Evolutionary conservation across 92 coral and sea anemone species (phyloP), one percentile per base, ranked within the genome.

Genomic region (Porites divaricata): DNA sequence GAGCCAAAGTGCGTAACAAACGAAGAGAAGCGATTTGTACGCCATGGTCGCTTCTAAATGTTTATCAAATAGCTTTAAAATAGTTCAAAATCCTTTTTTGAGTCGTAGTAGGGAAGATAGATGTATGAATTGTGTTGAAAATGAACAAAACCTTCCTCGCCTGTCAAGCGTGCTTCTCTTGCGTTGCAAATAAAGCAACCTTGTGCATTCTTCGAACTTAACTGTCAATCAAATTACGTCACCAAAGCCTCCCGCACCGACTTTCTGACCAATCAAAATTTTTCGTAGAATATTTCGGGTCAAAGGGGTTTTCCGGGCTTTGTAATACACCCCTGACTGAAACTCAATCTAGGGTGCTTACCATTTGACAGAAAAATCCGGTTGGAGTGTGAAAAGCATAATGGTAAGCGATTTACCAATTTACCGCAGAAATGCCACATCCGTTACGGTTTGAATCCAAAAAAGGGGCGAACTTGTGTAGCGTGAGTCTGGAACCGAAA

Each of bases 151-250:
- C 50, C 16, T 41, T 9, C 63, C 49, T 22, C 69, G 56, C 63
- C 28, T 70, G 71, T 35, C 61, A 9, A 35, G 68, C 79, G 41
- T 74, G 69, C 52, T 20, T 35, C 26, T 64, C 77, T 16, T 70
- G 63, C 68, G 71, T 64, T 23, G 48, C 59, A 77, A 78, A 90
- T 89, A 77, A 85, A 61, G 76, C 71, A 73, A 23, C 81, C 79
- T 86, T 84, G 61, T 66, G 81, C 84, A 58, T 83, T 78, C 66
- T 48, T 79, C 64, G 23, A 77, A 66, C 56, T 28, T 70, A 52
- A 73, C 72, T 91, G 98, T 92, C 98, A 94, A 94, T 94, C 95
- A 92, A 23, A 72, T 87, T 93, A 89, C 98, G 93, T 94, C 98
- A 94, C 75, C 16, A 63, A 11, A 65, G 57, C 58, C 87, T 85